These are phyloP conservation scores for Sterrhoptilus dennistouni DNA, from an alignment of 2,113 vertebrate genomes.

Conservation along the genomic window DNA sequence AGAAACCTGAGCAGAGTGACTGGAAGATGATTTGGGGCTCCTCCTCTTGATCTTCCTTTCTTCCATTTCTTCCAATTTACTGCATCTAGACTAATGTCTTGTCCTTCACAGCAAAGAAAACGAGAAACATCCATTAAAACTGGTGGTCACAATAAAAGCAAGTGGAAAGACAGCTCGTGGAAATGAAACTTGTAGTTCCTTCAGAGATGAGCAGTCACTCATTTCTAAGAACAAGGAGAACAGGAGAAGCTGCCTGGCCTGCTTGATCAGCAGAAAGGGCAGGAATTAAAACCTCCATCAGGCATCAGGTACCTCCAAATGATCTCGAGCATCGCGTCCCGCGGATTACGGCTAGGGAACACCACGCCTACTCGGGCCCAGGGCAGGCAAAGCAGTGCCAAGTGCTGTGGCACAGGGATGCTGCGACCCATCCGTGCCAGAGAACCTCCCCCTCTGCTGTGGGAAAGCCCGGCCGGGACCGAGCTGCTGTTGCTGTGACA, in stretches of 20 bases:
- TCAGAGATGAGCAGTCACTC: neutral
- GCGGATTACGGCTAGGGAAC: neutral
- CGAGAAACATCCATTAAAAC: neutral
- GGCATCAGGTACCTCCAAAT: rapidly evolving
- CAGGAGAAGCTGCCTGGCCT: neutral
- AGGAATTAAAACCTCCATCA: neutral
- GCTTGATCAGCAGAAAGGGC: neutral
- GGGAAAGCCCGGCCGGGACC: rapidly evolving
- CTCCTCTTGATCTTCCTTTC: slow-evolving; percentile 91
- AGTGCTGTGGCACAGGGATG: rapidly evolving
- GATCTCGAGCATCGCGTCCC: neutral
- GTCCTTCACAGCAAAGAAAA: neutral
- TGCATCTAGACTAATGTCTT: slow-evolving; percentile 6
- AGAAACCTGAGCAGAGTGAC: slow-evolving; percentile 73
- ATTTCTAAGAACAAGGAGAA: neutral
- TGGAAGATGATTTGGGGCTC: slow-evolving; percentile 84
- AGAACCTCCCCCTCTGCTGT: neutral
- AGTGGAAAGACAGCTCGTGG: neutral
- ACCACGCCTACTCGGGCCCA: rapidly evolving
- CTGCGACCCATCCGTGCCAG: rapidly evolving
- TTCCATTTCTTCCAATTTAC: slow-evolving; percentile 80
- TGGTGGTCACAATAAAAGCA: neutral
- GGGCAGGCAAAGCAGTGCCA: rapidly evolving
- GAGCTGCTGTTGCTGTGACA: rapidly evolving
- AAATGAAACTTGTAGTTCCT: neutral